phyloP scores from a whole-genome alignment of 2,888 invertebrate genomes.

The Brachyptera risi region DNA sequence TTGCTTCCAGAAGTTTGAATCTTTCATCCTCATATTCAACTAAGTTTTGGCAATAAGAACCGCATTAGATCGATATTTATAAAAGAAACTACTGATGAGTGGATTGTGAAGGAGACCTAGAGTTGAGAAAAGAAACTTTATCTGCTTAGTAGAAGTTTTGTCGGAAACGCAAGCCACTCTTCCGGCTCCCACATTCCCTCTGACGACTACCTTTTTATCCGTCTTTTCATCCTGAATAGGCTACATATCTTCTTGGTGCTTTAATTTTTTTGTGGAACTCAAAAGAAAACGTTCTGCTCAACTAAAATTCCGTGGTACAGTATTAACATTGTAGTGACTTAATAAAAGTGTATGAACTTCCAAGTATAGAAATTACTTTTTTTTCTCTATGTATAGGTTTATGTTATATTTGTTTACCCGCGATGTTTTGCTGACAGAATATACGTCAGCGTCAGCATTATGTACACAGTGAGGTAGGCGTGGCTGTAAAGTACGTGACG shows the following conservation, averaged over 20 bases:
- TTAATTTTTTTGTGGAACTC: not conserved
- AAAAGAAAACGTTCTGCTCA: not conserved
- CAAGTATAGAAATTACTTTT: not conserved
- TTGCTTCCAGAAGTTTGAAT: too few species aligned
- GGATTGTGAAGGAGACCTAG: not conserved
- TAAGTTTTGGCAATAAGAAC: too few species aligned
- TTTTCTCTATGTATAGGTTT: too few species aligned
- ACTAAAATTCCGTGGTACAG: not conserved
- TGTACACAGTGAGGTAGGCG: slow-evolving; percentile 2
- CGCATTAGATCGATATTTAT: too few species aligned
- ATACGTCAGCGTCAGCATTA: not conserved
- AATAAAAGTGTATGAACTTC: not conserved
- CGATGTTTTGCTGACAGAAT: slow-evolving; percentile 1
- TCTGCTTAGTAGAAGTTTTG: not conserved
- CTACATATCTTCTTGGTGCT: slow-evolving; percentile 1
- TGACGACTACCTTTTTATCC: too few species aligned
- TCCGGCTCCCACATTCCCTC: too few species aligned
- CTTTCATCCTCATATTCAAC: too few species aligned
- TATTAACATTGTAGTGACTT: not conserved
- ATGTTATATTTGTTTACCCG: not conserved
- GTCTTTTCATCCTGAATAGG: not conserved
- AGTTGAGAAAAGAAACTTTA: too few species aligned
- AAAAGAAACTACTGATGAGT: slow-evolving; percentile 12
- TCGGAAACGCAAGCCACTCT: not conserved
- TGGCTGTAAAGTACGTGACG: not conserved